Evolutionary conservation across 2,113 vertebrate species (phyloP).

Genomic region (Platichthys flesus): DNA sequence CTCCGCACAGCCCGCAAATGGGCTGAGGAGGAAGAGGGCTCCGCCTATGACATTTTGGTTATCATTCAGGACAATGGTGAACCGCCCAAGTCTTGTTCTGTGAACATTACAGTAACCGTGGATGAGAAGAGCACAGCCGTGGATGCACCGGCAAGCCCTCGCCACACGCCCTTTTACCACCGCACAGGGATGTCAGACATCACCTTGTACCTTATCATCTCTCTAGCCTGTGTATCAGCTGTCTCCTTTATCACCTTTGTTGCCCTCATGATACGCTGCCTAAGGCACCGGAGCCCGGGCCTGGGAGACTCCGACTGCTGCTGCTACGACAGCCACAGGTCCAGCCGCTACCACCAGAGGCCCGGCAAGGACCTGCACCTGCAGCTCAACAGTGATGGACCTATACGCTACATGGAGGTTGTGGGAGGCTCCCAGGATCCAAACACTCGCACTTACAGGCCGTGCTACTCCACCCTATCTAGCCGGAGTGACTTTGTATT

Average conservation of each 20-base stretch:
- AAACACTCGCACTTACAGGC: conserved; percentile 86
- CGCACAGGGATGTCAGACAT: conserved; percentile 79
- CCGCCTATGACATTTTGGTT: conserved; percentile 81
- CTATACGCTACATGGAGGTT: conserved; percentile 92
- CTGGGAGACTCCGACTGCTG: conserved; percentile 79
- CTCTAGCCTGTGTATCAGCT: conserved; percentile 86
- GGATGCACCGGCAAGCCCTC: conserved; percentile 77
- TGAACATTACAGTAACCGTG: conserved; percentile 85
- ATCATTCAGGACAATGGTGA: conserved; percentile 87
- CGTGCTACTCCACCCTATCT: conserved; percentile 89
- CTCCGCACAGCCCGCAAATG: conserved; percentile 83
- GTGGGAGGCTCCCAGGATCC: conserved; percentile 85
- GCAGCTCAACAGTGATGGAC: conserved; percentile 89
- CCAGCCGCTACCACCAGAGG: conserved; percentile 83
- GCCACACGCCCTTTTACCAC: conserved; percentile 73
- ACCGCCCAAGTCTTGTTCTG: conserved; percentile 81
- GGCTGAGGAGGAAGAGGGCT: conserved; percentile 80
- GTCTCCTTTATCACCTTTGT: conserved; percentile 86
- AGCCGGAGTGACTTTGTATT: conserved; percentile 91
- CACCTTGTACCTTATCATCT: conserved; percentile 89
- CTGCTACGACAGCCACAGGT: conserved; percentile 80
- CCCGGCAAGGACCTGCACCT: conserved; percentile 86
- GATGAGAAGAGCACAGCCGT: conserved; percentile 82
- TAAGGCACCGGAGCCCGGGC: conserved; percentile 70
- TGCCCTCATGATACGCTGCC: conserved; percentile 83